These are phyloP conservation scores for Streptopelia turtur DNA, from an alignment of 2,797 vertebrate species.

Conservation along the genomic window DNA sequence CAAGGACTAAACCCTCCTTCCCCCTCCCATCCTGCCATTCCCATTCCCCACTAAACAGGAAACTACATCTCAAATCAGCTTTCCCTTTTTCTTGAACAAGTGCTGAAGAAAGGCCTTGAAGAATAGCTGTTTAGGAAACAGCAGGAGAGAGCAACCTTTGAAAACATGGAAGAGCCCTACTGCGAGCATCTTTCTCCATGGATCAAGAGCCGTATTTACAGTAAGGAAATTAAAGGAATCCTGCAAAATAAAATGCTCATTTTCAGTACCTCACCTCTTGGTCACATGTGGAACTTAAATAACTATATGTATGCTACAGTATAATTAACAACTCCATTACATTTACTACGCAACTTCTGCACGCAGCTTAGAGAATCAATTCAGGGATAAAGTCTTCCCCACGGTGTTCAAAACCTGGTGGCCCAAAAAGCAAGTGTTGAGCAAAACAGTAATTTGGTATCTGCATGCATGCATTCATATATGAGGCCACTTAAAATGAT, in stretches of 20 bases:
- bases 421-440: not conserved
- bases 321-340: not conserved
- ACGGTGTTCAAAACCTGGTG: not conserved
- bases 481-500: not conserved
- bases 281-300: not conserved
- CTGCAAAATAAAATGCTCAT: conserved; percentile 5
- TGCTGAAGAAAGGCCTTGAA: not conserved
- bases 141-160: conserved; percentile 7
- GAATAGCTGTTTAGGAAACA: conserved; percentile 5
- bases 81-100: conserved; percentile 3
- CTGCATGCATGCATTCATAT: not conserved
- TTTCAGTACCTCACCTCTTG: not conserved
- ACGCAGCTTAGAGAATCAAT: not conserved
- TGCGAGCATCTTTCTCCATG: not conserved
- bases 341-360: not conserved
- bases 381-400: not conserved
- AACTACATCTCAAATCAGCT: not conserved
- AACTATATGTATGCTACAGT: not conserved
- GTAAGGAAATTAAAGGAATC: conserved; percentile 9
- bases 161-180: conserved; percentile 10
- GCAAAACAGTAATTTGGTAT: conserved; percentile 15
- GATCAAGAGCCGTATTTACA: conserved; percentile 6
- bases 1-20: not conserved
- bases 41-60: not conserved
- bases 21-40: not conserved